Evolutionary conservation across 2,113 vertebrate species (phyloP).

Genomic region (Eulemur macaco): DNA sequence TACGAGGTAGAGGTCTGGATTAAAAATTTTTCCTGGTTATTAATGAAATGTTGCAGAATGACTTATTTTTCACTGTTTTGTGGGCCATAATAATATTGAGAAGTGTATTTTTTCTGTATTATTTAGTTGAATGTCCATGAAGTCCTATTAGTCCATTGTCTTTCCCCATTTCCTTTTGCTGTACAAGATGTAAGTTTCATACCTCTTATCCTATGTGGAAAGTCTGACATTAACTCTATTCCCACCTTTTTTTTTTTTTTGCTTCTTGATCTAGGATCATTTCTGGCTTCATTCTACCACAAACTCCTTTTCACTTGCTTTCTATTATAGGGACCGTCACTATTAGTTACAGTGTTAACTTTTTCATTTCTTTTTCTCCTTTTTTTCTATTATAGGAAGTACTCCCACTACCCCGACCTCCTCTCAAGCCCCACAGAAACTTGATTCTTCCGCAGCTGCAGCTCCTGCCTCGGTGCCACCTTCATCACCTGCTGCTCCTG

Average conservation of each 20-base stretch:
- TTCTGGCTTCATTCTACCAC: not conserved
- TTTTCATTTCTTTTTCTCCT: not conserved
- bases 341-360: not conserved
- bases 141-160: not conserved
- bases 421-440: conserved; percentile 72
- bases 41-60: not conserved
- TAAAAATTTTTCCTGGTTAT: not conserved
- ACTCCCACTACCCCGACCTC: conserved; percentile 76
- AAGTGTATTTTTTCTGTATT: not conserved
- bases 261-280: not conserved
- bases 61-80: not conserved
- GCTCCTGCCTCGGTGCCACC: not conserved
- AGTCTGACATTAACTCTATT: not conserved
- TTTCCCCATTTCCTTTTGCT: not conserved
- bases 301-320: not conserved
- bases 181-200: not conserved
- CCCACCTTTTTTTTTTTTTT: not conserved
- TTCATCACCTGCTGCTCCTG: not conserved
- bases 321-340: not conserved
- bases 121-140: accelerated
- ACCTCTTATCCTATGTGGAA: accelerated
- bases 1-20: not conserved
- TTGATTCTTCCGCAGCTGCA: not conserved
- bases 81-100: not conserved
- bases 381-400: conserved; percentile 75